A percentile compares a stretch with the other conserved stretches of the same genome.
These are phyloP conservation scores for Catocala fraxini DNA, from an alignment of 2,888 invertebrate genomes.

Conservation along the genomic window DNA sequence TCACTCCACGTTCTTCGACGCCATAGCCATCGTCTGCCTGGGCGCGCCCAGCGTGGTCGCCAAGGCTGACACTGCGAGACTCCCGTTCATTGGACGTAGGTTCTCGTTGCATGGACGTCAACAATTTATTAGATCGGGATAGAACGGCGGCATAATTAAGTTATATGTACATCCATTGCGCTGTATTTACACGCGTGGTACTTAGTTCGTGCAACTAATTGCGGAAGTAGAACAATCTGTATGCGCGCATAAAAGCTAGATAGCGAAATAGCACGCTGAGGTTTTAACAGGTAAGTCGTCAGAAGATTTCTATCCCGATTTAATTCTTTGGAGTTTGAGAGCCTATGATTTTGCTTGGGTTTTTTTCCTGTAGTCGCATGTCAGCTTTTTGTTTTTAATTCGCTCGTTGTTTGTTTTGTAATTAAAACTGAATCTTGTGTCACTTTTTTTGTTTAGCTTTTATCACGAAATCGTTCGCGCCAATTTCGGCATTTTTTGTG, in stretches of 20 bases:
- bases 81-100: conserved; percentile 97
- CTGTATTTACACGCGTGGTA: too few relatives aligned
- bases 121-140: background rate
- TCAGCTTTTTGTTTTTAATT: conserved; percentile 7
- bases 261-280: too few relatives aligned
- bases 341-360: conserved; percentile 16
- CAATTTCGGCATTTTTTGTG: conserved; percentile 16
- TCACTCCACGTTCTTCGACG: conserved; percentile 97
- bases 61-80: conserved; percentile 93
- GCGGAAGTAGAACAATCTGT: too few relatives aligned
- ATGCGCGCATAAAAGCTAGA: too few relatives aligned
- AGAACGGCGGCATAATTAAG: too few relatives aligned
- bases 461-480: conserved; percentile 5
- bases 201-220: too few relatives aligned
- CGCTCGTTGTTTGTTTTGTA: background rate
- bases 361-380: conserved; percentile 5
- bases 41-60: conserved; percentile 97
- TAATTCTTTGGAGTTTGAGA: conserved; percentile 30
- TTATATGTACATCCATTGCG: too few relatives aligned
- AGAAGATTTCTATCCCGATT: too few relatives aligned
- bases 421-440: background rate
- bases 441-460: background rate
- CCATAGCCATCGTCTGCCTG: conserved; percentile 93
- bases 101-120: conserved; percentile 39
- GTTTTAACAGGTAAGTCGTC: too few relatives aligned